phyloP scores from a whole-genome alignment of 2,888 invertebrate genomes.

The Xylota segnis region DNA sequence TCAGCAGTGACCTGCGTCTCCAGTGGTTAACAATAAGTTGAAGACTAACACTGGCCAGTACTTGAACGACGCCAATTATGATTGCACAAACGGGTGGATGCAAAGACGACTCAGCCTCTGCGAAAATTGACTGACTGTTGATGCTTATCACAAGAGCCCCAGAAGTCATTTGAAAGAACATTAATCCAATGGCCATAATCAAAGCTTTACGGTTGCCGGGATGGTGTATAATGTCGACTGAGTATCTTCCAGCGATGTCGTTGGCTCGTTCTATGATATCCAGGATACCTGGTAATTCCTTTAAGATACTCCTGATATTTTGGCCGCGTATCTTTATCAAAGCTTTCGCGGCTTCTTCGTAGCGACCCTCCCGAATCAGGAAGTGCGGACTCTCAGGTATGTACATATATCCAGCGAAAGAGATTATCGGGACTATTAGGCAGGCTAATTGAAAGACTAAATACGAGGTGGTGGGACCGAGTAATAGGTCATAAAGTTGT shows the following conservation, averaged over 20 bases:
- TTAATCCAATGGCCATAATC: slow-evolving; percentile 89
- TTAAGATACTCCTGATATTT: slow-evolving; percentile 86
- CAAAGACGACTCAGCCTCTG: slow-evolving; percentile 87
- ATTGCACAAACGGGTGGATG: slow-evolving; percentile 89
- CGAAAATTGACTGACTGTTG: slow-evolving; percentile 90
- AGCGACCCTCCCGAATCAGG: slow-evolving; percentile 86
- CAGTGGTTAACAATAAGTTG: slow-evolving; percentile 91
- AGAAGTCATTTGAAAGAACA: slow-evolving; percentile 92
- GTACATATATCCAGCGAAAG: slow-evolving; percentile 87
- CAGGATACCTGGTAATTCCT: slow-evolving; percentile 87
- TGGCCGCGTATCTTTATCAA: slow-evolving; percentile 89
- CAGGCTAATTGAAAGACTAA: slow-evolving; percentile 88
- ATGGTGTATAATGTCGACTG: slow-evolving; percentile 78
- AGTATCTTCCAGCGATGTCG: slow-evolving; percentile 78
- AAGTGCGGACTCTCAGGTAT: slow-evolving; percentile 94
- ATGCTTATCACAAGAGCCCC: slow-evolving; percentile 93
- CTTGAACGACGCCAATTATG: slow-evolving; percentile 89
- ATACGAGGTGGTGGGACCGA: slow-evolving; percentile 91
- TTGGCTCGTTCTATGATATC: slow-evolving; percentile 85
- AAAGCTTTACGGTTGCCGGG: slow-evolving; percentile 91
- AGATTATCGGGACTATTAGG: slow-evolving; percentile 86
- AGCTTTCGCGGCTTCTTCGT: slow-evolving; percentile 87
- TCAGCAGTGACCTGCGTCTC: slow-evolving; percentile 90
- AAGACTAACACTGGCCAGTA: slow-evolving; percentile 89
- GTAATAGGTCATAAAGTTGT: slow-evolving; percentile 88